Evolutionary conservation across 2,113 vertebrate genomes (phyloP), one percentile per base, ranked within the genome.

Genomic region (Talpa occidentalis): DNA sequence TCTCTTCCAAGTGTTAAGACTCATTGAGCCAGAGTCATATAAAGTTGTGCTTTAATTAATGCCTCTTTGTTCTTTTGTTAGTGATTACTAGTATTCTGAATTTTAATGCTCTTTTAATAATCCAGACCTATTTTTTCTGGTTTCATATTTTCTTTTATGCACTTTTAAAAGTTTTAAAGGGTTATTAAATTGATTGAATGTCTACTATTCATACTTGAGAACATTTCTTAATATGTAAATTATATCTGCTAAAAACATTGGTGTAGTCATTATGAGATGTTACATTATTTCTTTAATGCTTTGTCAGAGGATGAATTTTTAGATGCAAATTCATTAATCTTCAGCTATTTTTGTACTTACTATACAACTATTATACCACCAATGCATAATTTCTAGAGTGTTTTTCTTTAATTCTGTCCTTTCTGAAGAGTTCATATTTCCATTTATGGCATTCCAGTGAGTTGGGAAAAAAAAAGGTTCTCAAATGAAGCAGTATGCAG

Each of bases 121-220:
- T 83, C 91, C 47, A 93, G 26, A 72, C 5, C 22, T 76, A 30
- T 52, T 10, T 17, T 72, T 91, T 86, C 77, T 16, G 47, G 26
- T 88, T 81, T 17, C 3, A 87, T 10, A 76, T 56, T 91, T 97
- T 96, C 22, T 49, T 76, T 70, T 89, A 60, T 89, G 17, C 19
- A 70, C 30, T 93, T 93, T 88, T 30, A 80, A 66, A 77, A 79
- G 14, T 81, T 97, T 93, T 81, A 69, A 95, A 93, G 54, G 22
- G 32, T 90, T 94, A 85, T 95, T 96, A 85, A 95, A 35, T 69
- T 96, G 92, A 87, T 87, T 92, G 42, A 80, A 73, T 70, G 26
- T 66, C 78, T 93, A 62, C 84, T 94, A 76, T 80, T 87, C 37
- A 91, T 49, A 88, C 14, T 69, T 82, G 73, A 93, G 40, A 88